Evolutionary conservation across 2,797 vertebrate genomes (phyloP).

Genomic region (Kryptopterus vitreolus): DNA sequence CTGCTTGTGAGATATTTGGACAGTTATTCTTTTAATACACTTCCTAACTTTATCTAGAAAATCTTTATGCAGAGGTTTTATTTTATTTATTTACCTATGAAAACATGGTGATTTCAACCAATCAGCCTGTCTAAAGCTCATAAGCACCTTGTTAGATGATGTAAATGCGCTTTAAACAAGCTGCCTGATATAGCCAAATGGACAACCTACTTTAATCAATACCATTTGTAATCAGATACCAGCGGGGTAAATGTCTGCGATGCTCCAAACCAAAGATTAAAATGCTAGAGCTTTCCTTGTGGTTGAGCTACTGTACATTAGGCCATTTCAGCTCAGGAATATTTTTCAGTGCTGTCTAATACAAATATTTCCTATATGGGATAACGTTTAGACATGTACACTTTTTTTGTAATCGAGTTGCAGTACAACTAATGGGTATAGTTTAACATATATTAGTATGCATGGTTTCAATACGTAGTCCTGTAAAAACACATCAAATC

Average conservation of each 20-base stretch:
- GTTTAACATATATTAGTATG: neutral
- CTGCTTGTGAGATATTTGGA: neutral
- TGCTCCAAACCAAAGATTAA: neutral
- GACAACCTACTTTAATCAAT: neutral
- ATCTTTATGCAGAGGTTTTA: neutral
- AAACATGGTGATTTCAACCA: neutral
- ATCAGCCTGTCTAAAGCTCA: neutral
- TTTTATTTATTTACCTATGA: neutral
- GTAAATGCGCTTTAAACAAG: neutral
- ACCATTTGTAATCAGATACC: neutral
- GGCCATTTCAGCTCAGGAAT: neutral
- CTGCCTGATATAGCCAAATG: neutral
- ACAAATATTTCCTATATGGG: neutral
- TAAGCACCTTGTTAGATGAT: neutral
- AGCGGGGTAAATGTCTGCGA: neutral
- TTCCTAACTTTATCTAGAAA: neutral
- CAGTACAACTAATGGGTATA: too few relatives aligned
- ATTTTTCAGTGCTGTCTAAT: neutral
- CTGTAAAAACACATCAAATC: neutral
- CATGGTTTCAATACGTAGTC: neutral
- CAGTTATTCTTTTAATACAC: neutral
- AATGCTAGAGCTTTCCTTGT: neutral
- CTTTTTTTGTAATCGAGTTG: neutral
- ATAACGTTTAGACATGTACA: neutral
- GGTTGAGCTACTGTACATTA: neutral